Evolutionary conservation across 2,113 vertebrate species (phyloP), one percentile per base, ranked within the genome.

Genomic region (Egretta garzetta): DNA sequence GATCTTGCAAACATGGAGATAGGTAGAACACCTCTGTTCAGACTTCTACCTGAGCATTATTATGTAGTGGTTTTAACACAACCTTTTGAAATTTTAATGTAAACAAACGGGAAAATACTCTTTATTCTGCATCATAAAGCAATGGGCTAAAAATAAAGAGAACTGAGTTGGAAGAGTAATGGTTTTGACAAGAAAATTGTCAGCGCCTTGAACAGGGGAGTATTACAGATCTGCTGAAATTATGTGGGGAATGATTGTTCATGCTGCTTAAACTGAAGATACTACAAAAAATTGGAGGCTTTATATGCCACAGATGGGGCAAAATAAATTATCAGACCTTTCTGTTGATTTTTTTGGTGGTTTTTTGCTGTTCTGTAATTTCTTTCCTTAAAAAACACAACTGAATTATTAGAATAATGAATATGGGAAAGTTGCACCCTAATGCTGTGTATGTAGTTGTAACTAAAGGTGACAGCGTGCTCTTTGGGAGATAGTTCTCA

Each of bases 101-200:
- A 90, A 90, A 41, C 55, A 92, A 76, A 67, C 8, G 7, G 47
- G 55, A 75, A 67, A 77, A 88, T 84, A 21, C 10, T 49, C 33
- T 89, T 5, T 63, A 22, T 80, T 90, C 32, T 82, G 35, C 79
- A 58, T 86, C 22, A 32, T 80, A 58, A 94, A 93, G 28, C 58
- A 86, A 6, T 23, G 22, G 62, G 62, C 71, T 93, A 71, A 80
- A 93, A 94, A 80, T 80, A 83, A 79, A 85, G 79, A 88, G 12
- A 93, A 59, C 18, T 35, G 58, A 77, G 22, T 76, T 95, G 66
- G n/a, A 67, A 93, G 81, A 88, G 14, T 43, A 93, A n/a, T 60
- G 41, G 23, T 72, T 94, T 93, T 93, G 85, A 84, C 66, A 91
- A 79, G 82, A 88, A 88, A 76, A 82, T 93, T 90, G 66, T 81